Base-by-base conservation (phyloP, 2,113 vertebrate genomes). In the Mesembrinibis cayennensis region DNA sequence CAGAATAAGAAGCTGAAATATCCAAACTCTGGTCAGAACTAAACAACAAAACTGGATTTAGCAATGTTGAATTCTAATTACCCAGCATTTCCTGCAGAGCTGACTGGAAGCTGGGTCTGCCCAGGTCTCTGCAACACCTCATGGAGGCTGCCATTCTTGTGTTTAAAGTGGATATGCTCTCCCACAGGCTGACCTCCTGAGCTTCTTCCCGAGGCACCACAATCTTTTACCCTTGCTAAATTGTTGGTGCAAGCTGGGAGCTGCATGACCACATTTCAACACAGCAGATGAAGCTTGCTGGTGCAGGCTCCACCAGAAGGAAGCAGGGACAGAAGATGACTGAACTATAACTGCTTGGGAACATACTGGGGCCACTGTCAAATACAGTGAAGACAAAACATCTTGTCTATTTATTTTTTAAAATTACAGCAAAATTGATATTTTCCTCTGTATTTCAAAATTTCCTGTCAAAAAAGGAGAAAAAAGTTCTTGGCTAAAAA, bases 381-480 rank as follows among this genome's bases (percentile, higher is more conserved):
- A 86, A 72, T 11, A 23, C 13, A 85, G 14, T 26, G 47, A 95
- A 78, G 21, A 58, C 21, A 78, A 63, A 17, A 4, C 7, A 16
- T 30, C 16, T 44, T 40, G 14, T 36, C 11, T 63, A 6, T 26
- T 72, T 50, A 7, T 9, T 65, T 71, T 52, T 62, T 32, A 16
- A 2, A 34, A 71, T 69, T 16, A 17, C 9, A 58, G 53, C 3
- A 89, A 65, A 73, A 45, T 7, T 0, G 0, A 1, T 59, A 14
- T 69, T 95, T 84, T 71, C 23, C 27, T 71, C 32, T 20, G 5
- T 29, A 65, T 84, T n/a, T 65, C 36, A 71, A 80, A 47, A 52
- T 78, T 89, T 91, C 30, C 25, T 0, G 2, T 29, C 8, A 40
- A 55, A 71, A 56, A 62, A 86, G 5, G 16, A 65, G 13, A 69